phyloP scores from a whole-genome alignment of 2,797 vertebrate species.

The Microctenopoma lineatum region DNA sequence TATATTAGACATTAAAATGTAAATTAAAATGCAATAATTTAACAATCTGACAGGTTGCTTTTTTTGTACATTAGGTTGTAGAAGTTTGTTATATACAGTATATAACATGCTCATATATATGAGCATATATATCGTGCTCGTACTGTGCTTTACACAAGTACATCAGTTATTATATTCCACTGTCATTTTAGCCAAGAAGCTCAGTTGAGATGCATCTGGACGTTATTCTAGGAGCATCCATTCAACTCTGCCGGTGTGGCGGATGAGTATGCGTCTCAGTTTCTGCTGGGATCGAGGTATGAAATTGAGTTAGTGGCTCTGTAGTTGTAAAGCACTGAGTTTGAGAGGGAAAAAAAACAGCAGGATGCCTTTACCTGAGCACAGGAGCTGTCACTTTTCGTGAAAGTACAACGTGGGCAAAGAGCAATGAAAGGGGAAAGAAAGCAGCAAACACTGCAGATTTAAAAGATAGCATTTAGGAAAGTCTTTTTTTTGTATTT shows the following conservation, averaged over 20 bases:
- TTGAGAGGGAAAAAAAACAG: slow-evolving; percentile 34
- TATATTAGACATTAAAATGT: too few relatives aligned
- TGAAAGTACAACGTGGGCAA: slow-evolving; percentile 66
- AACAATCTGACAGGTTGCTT: too few relatives aligned
- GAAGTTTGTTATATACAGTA: not conserved
- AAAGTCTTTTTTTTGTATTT: slow-evolving; percentile 35
- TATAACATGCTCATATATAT: too few relatives aligned
- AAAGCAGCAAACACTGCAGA: slow-evolving; percentile 56
- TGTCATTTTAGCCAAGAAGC: not conserved
- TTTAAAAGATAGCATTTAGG: slow-evolving; percentile 49
- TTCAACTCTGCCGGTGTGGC: slow-evolving; percentile 38
- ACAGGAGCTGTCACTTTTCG: slow-evolving; percentile 71
- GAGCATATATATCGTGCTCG: not conserved
- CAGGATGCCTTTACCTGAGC: slow-evolving; percentile 54
- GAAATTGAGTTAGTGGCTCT: slow-evolving; percentile 67
- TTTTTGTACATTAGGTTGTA: too few relatives aligned
- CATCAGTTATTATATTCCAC: not conserved
- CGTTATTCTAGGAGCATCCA: slow-evolving; percentile 32
- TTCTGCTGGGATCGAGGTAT: slow-evolving; percentile 52
- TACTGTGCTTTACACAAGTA: not conserved
- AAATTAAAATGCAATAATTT: too few relatives aligned
- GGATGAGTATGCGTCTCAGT: slow-evolving; percentile 44
- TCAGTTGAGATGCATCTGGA: slow-evolving; percentile 33
- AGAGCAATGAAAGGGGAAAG: slow-evolving; percentile 31
- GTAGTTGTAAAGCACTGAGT: slow-evolving; percentile 52